Base-by-base conservation (phyloP, 2,797 vertebrate genomes). In the Cossypha caffra region DNA sequence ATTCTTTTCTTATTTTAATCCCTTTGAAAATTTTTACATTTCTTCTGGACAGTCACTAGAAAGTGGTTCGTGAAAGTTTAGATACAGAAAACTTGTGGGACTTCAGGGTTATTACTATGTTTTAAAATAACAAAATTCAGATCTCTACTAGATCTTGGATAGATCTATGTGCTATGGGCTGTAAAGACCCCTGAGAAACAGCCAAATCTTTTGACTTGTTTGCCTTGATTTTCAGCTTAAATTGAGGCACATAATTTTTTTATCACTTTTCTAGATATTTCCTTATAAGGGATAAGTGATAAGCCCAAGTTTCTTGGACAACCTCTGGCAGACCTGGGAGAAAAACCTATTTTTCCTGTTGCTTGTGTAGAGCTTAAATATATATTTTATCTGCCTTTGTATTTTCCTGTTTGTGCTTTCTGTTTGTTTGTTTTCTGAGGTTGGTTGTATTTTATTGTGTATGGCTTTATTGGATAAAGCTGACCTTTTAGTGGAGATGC, bases 281-380 rank as follows among this genome's bases (percentile, higher is more conserved):
- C 4, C 6, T 63, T 8, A 21, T n/a, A 37, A 69, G 3, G 14
- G 11, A 18, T 64, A 54, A 84, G 18, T 37, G 50, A 61, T 3
- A 35, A 19, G 9, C 3, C 28, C 3, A 61, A 35, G 3, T 73
- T 59, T 78, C 37, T 50, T 58, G 16, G 33, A 59, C 69, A 84
- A 38, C 9, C 15, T 59, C 26, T 61, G 47, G 8, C 16, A 75
- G 43, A 52, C 6, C 10, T n/a, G 11, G 23, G 23, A 63, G 20
- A 66, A 76, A 48, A 12, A 50, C 14, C 4, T 74, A 2, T 26
- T 61, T 81, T 81, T 55, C 35, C 13, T 42, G n/a, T 29, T 63
- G 13, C 5, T 85, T 1, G 0, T 48, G 7, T 3, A 51, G 31
- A 64, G 51, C 9, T 48, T 83, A 3, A 62, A 67, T 21, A 24